Conservation (phyloP, 2,797 vertebrate genomes). For the Dermochelys coriacea region DNA sequence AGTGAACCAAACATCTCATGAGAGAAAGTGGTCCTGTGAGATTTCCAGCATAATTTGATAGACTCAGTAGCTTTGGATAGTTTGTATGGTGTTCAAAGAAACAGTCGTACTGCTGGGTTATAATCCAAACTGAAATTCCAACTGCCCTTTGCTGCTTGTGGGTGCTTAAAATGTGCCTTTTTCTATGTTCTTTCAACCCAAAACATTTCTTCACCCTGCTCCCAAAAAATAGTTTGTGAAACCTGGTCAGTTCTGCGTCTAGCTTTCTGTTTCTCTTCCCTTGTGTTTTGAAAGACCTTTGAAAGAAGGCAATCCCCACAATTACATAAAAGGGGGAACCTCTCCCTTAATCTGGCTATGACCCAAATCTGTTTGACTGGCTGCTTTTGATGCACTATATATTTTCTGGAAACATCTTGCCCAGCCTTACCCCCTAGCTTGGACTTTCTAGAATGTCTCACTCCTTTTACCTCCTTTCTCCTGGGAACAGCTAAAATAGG, state of each 20-base stretch:
- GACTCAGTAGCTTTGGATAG: background rate
- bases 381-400: constrained; percentile 47
- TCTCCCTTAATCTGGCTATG: constrained; percentile 14
- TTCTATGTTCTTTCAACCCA: background rate
- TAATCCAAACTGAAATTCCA: background rate
- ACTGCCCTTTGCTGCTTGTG: background rate
- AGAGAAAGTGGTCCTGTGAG: background rate
- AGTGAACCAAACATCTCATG: background rate
- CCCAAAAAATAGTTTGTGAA: background rate
- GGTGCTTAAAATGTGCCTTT: background rate
- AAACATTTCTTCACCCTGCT: background rate
- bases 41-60: background rate
- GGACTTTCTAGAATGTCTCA: background rate
- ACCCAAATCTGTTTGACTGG: constrained; percentile 33
- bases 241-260: background rate
- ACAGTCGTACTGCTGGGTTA: background rate
- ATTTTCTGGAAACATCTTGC: constrained; percentile 27
- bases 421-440: constrained; percentile 37
- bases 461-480: background rate
- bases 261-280: background rate
- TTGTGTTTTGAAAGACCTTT: background rate
- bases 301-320: background rate
- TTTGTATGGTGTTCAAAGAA: background rate
- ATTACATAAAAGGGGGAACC: background rate
- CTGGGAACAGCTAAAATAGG: constrained; percentile 11